Evolutionary conservation across 2,113 vertebrate species (phyloP).

Genomic region (Geothlypis trichas): DNA sequence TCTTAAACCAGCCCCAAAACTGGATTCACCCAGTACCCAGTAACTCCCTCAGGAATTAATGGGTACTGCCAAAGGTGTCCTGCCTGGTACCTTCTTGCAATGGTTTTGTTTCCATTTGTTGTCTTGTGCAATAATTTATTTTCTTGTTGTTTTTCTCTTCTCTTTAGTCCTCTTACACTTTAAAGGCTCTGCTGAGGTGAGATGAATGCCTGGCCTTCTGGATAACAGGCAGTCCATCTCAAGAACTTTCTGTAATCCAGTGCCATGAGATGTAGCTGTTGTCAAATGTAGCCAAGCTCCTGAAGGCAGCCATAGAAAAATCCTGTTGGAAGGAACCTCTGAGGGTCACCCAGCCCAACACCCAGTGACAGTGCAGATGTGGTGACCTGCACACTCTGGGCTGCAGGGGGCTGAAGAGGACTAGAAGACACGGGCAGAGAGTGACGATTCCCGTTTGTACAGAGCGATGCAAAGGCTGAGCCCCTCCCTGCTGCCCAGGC

Average conservation of each 20-base stretch:
- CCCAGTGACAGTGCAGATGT: not conserved
- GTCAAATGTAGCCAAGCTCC: not conserved
- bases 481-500: not conserved
- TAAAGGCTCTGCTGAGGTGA: not conserved
- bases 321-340: not conserved
- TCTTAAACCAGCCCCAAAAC: not conserved
- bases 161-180: not conserved
- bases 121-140: not conserved
- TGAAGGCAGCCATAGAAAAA: not conserved
- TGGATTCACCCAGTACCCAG: too few species aligned
- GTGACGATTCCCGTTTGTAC: not conserved
- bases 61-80: not conserved
- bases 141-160: not conserved
- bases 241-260: not conserved
- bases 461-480: not conserved
- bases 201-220: not conserved
- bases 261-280: not conserved
- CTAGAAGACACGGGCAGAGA: not conserved
- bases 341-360: not conserved
- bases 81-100: not conserved
- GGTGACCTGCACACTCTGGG: not conserved
- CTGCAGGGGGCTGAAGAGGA: not conserved
- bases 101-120: not conserved
- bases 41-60: not conserved
- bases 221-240: not conserved